These are phyloP conservation scores for Sphinx pinastri DNA, from an alignment of 2,888 invertebrate genomes.

Conservation along the genomic window DNA sequence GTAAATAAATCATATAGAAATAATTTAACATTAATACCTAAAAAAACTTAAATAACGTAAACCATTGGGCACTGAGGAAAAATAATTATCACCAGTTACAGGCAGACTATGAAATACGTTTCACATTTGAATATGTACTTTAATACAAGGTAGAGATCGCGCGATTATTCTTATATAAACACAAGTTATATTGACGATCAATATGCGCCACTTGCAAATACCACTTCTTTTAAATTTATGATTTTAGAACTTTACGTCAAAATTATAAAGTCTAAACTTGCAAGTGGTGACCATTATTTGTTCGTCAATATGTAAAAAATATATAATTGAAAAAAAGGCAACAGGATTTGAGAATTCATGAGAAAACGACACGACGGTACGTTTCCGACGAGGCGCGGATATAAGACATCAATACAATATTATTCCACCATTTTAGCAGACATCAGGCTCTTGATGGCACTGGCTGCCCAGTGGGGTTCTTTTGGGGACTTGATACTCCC, in stretches of 20 bases:
- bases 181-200: too few relatives aligned
- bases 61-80: neutral
- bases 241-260: neutral
- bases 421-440: neutral
- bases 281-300: neutral
- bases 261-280: neutral
- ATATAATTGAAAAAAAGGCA: neutral
- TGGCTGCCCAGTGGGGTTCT: neutral
- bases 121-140: too few relatives aligned
- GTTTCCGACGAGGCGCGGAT: neutral
- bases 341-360: slow-evolving; percentile 4
- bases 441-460: neutral
- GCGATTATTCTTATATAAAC: neutral
- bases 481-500: neutral
- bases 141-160: neutral
- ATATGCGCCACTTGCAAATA: too few relatives aligned
- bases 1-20: too few relatives aligned
- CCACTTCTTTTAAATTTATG: too few relatives aligned
- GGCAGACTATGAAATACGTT: neutral
- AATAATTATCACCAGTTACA: neutral
- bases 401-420: neutral
- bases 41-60: neutral
- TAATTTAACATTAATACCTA: too few relatives aligned
- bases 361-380: neutral
- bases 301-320: neutral